Evolutionary conservation across 2,797 vertebrate genomes (phyloP).

Genomic region (Tangara arthus): DNA sequence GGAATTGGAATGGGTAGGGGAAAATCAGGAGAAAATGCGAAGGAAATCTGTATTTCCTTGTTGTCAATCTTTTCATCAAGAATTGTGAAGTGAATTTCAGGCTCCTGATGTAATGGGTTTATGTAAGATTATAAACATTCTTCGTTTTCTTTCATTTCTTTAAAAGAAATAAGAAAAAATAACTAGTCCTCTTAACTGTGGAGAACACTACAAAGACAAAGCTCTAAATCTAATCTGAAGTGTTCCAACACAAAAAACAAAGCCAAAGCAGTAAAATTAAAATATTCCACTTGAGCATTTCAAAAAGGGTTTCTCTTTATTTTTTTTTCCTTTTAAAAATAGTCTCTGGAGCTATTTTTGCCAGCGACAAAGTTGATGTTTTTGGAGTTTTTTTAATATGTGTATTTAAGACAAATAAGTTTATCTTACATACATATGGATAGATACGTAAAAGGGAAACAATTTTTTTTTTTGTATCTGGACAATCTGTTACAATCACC

Average conservation of each 20-base stretch:
- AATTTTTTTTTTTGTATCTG: neutral
- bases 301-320: neutral
- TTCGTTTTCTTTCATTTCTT: neutral
- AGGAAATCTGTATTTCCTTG: neutral
- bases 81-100: neutral
- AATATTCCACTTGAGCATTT: neutral
- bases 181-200: neutral
- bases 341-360: neutral
- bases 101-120: neutral
- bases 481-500: neutral
- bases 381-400: rapidly evolving
- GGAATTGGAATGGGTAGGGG: neutral
- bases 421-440: too few relatives aligned
- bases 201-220: neutral
- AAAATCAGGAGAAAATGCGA: neutral
- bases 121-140: neutral
- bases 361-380: neutral
- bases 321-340: rapidly evolving
- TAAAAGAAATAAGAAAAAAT: rapidly evolving
- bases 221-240: neutral
- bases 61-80: neutral
- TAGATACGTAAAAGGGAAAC: neutral
- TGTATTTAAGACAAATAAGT: neutral
- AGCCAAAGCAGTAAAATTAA: neutral
- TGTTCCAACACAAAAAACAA: neutral